These are phyloP conservation scores for Plemyria rubiginata DNA, from an alignment of 2,888 invertebrate genomes.

Conservation along the genomic window DNA sequence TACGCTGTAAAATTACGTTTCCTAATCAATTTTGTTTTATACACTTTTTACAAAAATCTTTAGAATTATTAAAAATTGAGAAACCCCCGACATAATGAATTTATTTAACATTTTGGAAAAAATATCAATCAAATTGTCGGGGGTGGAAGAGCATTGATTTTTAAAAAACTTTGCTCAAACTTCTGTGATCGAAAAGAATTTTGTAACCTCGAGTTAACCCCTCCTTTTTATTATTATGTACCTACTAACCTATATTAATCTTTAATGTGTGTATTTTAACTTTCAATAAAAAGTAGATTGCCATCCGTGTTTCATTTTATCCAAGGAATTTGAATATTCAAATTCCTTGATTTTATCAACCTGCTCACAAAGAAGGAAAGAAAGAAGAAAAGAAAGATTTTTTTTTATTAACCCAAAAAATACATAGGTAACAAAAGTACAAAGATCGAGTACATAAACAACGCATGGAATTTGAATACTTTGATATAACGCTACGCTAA, in stretches of 20 bases:
- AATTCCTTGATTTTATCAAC: too few relatives aligned
- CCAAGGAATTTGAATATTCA: too few relatives aligned
- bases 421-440: too few relatives aligned
- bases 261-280: constrained; percentile 5
- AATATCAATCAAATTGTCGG: constrained; percentile 6
- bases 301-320: constrained; percentile 2
- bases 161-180: constrained; percentile 23
- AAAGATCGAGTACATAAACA: too few relatives aligned
- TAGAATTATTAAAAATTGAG: constrained; percentile 11
- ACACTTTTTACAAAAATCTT: constrained; percentile 5
- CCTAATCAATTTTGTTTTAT: background rate
- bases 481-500: too few relatives aligned
- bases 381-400: too few relatives aligned
- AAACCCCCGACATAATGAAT: constrained; percentile 4
- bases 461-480: too few relatives aligned
- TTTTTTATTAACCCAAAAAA: too few relatives aligned
- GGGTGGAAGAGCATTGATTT: constrained; percentile 14
- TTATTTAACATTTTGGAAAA: constrained; percentile 10
- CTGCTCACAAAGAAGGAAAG: too few relatives aligned
- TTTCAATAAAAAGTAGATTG: constrained; percentile 10
- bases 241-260: background rate
- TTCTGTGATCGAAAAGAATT: constrained; percentile 20
- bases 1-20: constrained; percentile 3
- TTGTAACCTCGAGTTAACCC: constrained; percentile 20
- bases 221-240: constrained; percentile 8